phyloP scores from a whole-genome alignment of 2,888 invertebrate species.

The Leucoptera coffeella region DNA sequence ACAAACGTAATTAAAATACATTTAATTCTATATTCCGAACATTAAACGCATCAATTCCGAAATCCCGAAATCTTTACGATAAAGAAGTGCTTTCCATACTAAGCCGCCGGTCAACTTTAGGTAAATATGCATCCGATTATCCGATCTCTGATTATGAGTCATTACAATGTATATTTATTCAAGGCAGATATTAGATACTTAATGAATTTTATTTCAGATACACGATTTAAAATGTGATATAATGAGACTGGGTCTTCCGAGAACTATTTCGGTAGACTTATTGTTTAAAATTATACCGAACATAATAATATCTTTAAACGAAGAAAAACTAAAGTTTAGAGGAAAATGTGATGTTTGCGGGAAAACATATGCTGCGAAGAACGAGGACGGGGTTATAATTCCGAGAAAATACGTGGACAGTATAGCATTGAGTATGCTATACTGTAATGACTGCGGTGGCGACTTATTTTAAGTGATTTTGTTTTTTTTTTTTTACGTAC shows the following conservation, averaged over 20 bases:
- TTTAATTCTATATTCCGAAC: too few species aligned
- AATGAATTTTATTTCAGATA: slow-evolving; percentile 1
- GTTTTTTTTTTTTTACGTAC: slow-evolving; percentile 1
- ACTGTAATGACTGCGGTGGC: not conserved
- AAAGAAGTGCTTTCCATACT: too few species aligned
- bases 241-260: not conserved
- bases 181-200: slow-evolving; percentile 1
- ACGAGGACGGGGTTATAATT: not conserved
- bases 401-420: not conserved
- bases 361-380: not conserved
- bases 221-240: not conserved
- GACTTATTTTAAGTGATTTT: slow-evolving; percentile 1
- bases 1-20: too few species aligned
- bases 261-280: not conserved
- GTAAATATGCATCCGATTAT: too few species aligned
- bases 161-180: too few species aligned
- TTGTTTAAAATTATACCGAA: not conserved
- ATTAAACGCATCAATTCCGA: too few species aligned
- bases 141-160: too few species aligned
- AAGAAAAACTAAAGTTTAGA: not conserved
- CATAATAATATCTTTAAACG: not conserved
- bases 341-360: not conserved
- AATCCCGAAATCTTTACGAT: too few species aligned
- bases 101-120: too few species aligned
- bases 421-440: not conserved